Base-by-base conservation (phyloP, 2,113 vertebrate species). In the Motacilla alba region DNA sequence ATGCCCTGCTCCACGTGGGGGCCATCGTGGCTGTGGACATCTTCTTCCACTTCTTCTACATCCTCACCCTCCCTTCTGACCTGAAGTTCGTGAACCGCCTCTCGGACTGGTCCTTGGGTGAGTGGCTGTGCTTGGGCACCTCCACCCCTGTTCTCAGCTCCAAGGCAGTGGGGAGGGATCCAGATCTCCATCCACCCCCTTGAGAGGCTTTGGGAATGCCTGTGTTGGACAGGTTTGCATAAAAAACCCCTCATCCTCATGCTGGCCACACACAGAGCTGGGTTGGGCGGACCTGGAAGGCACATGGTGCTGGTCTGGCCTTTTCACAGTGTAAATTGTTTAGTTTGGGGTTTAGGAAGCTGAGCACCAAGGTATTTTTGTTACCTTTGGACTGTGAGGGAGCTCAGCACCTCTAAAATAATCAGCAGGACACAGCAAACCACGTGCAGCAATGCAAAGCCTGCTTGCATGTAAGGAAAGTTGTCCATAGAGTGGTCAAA, bases 21-120 rank as follows among this genome's bases (percentile, higher is more conserved):
- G 95, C 97, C 76, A 91, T 99, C 46, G 8, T 98, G 2, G 89
- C 98, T 0, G 98, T 99, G 95, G 99, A 99, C 53, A 28, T 99
- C 94, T 98, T 99, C 95, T 99, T 99, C 93, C 99, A 99, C 72
- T 99, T 99, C 97, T 98, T 99, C 98, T 99, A 99, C 98, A 99
- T 99, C 97, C 98, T 99, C 87, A 99, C 98, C 93, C 99, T 99
- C 80, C 99, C 99, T 46, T 97, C 94, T 0, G 99, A 99, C 96
- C 88, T 99, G 93, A 99, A 99, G 97, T 98, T 99, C 3, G 87
- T 98, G 50, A 99, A 80, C 87, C 98, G 98, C 49, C 98, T 99
- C 95, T 99, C 99, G 0, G 99, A 99, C 96, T 99, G 99, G 96
- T 98, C 99, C 37, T 76, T 99, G 23, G 99, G 99, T 99, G 88